Evolutionary conservation across 2,113 vertebrate species (phyloP), one percentile per base, ranked within the genome.

Genomic region (Paedocypris sp.): DNA sequence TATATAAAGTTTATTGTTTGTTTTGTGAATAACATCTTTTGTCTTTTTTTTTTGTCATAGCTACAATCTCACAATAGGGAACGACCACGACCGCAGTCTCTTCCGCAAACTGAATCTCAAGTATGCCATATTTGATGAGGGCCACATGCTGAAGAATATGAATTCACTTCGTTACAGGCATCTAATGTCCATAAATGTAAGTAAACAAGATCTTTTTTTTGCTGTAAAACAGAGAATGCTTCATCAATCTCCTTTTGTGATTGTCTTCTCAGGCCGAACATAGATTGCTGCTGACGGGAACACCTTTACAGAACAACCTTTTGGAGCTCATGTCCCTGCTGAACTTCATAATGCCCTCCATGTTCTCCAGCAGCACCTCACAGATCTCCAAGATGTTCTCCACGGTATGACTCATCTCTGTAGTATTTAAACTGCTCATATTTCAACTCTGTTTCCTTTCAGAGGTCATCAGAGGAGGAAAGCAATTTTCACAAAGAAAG

Each of bases 111-210:
- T 99, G 50, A 86, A 68, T 38, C 77, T 97, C 57, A 84, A 86
- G 69, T 97, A 91, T 31, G 93, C 95, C 1, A 80, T 99, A 60
- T 99, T 98, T 69, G 94, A 99, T 73, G 95, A 99, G 79, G 95
- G 94, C 32, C 95, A 98, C 63, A 94, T 98, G 94, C 79, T 99
- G 64, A 99, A 99, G 81, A 99, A 97, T 67, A 99, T 99, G 95
- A 91, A 87, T 71, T 81, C 91, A 1, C 62, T 91, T 35, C 92
- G 95, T 60, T 99, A 99, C 74, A 90, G 91, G 73, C 88, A 94
- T 67, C 91, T 99, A 15, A 95, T 97, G 95, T 86, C 87, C 18
- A 90, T 99, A 70, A 96, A 97, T 57, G 94, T 92, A 77, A 88
- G 90, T 81, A 32, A 25, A 32, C 10, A 51, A n/a, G 16, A 5